Evolutionary conservation across 2,888 invertebrate species (phyloP), one percentile per base, ranked within the genome.

Genomic region (Drosophila paramelanica): DNA sequence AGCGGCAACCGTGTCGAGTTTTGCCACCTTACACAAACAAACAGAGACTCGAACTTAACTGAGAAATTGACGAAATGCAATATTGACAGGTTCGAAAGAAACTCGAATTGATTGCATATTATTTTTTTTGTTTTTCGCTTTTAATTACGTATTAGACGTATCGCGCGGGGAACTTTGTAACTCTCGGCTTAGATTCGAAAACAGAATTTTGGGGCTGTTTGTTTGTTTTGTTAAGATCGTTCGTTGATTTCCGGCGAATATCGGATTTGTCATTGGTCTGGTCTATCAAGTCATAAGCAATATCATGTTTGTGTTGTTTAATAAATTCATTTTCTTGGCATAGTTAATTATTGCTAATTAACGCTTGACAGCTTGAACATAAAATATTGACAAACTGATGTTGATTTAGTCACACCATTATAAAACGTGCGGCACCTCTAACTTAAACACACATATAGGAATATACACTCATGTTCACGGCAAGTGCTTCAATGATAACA

Each of bases 271-370:
- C 64, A 69, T 67, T 65, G 50, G 39, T 60, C 36, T 14, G 46
- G 41, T 39, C 41, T 55, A 52, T 33, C 38, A 39, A 38, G 14
- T 38, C 14, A 49, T 56, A 42, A 41, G 47, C 68, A 65, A 60
- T 43, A 14, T 13, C 43, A 14, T n/a, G 41, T 39, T 41, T 49
- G 47, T 45, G 69, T 66, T 80, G 67, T 67, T 67, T 73, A 73
- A 80, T 73, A 72, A 76, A 80, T 83, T 64, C 47, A 76, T 81
- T 76, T 75, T 67, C 65, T 53, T 46, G 52, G 36, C 38, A 33
- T 38, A 25, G 49, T 43, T 43, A 73, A 73, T 69, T 85, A 67
- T 57, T 64, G 43, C 10, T 17, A 74, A 77, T 84, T 88, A 77
- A 64, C 82, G 73, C 58, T 47, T 55, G 33, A 33, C 47, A 55